Percentiles rank a stretch among this genome's conserved stretches.
These are phyloP conservation scores for Pygmarrhopalites habei DNA, from an alignment of 1,140 invertebrate genomes.

Conservation along the genomic window DNA sequence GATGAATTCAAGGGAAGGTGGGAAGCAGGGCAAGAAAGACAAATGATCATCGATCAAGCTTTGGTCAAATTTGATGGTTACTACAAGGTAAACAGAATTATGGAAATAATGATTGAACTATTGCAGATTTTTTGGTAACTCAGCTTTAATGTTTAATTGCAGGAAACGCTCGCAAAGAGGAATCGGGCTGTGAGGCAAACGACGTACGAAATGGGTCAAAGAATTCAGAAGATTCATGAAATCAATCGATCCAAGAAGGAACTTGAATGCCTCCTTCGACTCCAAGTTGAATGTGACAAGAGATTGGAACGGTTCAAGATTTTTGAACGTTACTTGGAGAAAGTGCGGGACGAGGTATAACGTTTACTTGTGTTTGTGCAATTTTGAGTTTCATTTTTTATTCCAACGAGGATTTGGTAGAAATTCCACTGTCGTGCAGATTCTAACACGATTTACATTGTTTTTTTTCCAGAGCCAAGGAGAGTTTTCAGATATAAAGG, in stretches of 20 bases:
- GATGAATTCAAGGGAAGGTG: conserved; percentile 10
- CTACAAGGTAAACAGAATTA: conserved; percentile 22
- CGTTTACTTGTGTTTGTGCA: no score
- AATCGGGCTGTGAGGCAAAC: conserved; percentile 22
- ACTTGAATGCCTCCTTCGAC: conserved; percentile 3
- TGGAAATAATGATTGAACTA: no score
- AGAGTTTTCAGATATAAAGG: conserved; percentile 32
- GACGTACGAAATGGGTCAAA: conserved; percentile 10
- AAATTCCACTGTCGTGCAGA: no score
- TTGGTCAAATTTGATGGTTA: conserved; percentile 28
- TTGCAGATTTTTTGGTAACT: no score
- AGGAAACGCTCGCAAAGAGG: conserved; percentile 20
- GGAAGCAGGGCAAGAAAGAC: conserved; percentile 7
- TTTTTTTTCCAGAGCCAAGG: no score
- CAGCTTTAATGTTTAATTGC: no score
- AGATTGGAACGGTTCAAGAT: conserved; percentile 23
- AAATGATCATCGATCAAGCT: conserved; percentile 13
- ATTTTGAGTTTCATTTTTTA: no score
- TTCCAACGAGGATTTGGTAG: no score
- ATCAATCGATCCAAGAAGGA: conserved; percentile 26
- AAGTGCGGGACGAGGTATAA: conserved; percentile 18
- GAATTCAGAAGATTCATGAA: conserved; percentile 15
- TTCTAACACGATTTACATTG: no score
- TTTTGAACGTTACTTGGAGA: conserved; percentile 32
- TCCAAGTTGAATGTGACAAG: conserved; percentile 13